phyloP scores from a whole-genome alignment of 2,888 invertebrate genomes.

The Brachynemurus nebulosus region DNA sequence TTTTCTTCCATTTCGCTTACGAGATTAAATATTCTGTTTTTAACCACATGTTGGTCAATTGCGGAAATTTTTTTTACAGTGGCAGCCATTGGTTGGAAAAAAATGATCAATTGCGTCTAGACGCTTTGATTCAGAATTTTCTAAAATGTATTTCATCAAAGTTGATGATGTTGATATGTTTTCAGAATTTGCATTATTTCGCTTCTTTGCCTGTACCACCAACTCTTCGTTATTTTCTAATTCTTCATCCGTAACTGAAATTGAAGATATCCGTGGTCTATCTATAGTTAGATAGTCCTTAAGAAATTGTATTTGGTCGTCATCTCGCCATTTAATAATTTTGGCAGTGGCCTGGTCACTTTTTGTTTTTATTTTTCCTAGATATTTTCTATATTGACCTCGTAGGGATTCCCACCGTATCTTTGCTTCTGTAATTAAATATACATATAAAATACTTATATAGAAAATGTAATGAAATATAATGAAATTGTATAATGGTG shows the following conservation, averaged over 20 bases:
- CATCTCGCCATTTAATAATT: constrained; percentile 7
- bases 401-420: constrained; percentile 16
- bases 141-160: not conserved
- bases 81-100: not conserved
- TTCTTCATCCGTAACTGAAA: constrained; percentile 6
- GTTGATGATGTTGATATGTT: too few relatives aligned
- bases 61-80: not conserved
- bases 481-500: not conserved
- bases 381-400: constrained; percentile 6
- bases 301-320: constrained; percentile 8
- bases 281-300: constrained; percentile 4
- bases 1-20: not conserved
- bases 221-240: constrained; percentile 6
- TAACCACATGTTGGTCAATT: not conserved
- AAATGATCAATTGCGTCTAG: not conserved
- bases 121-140: not conserved
- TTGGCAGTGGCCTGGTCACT: too few relatives aligned
- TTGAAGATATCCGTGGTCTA: constrained; percentile 8
- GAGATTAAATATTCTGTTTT: not conserved
- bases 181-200: not conserved
- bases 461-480: not conserved
- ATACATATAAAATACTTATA: not conserved
- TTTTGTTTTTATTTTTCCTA: constrained; percentile 6
- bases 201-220: not conserved
- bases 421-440: constrained; percentile 19